Evolutionary conservation across 1,140 invertebrate species (phyloP), one percentile per base, ranked within the genome.

Genomic region (Microplitis demolitor): DNA sequence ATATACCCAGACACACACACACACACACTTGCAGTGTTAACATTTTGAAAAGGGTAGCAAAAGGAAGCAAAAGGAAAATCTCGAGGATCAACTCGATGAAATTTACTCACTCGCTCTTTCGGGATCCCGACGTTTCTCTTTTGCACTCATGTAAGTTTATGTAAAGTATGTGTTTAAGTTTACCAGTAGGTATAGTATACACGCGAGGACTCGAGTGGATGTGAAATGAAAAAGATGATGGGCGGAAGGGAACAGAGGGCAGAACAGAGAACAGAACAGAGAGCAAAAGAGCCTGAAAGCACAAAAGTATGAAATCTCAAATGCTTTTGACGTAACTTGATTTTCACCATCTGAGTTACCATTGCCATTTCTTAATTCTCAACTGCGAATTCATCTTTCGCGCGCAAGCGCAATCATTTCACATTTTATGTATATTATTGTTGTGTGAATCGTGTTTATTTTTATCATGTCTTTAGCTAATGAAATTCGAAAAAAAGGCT

Each of bases 231-330:
- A 45, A 45, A 45, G 39, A 45, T 45, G 6, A 45, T 3, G 24
- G 3, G 39, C 39, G 62, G 61, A 37, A 24, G 53, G 34, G 69
- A 62, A 13, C 33, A n/a, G 60, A 35, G 61, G 13, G 34, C 4
- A n/a, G 34, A 35, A 39, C 34, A 62, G 11, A 5, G 33, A n/a
- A 13, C 60, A n/a, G n/a, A n/a, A n/a, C 33, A 5, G 53, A 13
- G n/a, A 16, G 13, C 53, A 14, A 13, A 56, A 9, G 4, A 14
- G 16, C 33, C 9, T 34, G 13, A 8, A 35, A 58, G 33, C 51
- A 58, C 66, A 69, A 69, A 69, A 69, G 53, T 56, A 37, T 39
- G 66, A 35, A 68, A 53, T 68, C 39, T 50, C 39, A 13, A 64
- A 64, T 13, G 63, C 60, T 58, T 16, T 58, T 58, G 56, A 58